Conservation (phyloP, 2,888 invertebrate genomes). For the Xestia c-nigrum region DNA sequence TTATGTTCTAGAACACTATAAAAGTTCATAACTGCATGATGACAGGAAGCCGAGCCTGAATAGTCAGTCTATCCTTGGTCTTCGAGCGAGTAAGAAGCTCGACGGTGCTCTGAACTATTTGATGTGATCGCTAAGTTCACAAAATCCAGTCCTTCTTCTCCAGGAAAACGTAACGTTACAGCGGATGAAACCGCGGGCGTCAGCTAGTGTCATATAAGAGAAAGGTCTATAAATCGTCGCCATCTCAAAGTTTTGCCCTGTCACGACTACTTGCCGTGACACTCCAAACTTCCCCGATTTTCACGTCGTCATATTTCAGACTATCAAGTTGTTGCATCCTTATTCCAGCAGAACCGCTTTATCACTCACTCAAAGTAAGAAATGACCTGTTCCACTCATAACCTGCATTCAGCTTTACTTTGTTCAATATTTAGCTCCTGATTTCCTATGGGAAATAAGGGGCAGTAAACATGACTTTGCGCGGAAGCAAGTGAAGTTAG, state of each 20-base stretch:
- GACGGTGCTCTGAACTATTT: no score
- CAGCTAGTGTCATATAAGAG: neutral
- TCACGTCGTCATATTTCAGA: constrained; percentile 15
- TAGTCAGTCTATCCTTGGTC: no score
- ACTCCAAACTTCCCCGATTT: constrained; percentile 17
- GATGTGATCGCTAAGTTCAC: no score
- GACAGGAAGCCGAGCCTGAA: no score
- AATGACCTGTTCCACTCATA: constrained; percentile 18
- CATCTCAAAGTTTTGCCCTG: constrained; percentile 16
- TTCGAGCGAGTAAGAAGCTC: no score
- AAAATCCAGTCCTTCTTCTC: no score
- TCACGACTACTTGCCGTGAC: neutral
- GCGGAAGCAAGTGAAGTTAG: constrained; percentile 14
- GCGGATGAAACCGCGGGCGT: no score
- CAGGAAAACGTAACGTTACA: no score
- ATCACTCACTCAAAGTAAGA: constrained; percentile 4
- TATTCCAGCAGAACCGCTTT: neutral
- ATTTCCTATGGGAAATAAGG: constrained; percentile 57
- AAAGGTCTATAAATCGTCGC: constrained; percentile 27
- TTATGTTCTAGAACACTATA: no score
- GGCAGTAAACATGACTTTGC: constrained; percentile 33
- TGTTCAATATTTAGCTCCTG: constrained; percentile 50
- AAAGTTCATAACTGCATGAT: no score
- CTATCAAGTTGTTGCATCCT: neutral
- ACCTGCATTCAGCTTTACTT: constrained; percentile 35